Base-by-base conservation (phyloP, 2,797 vertebrate genomes). In the Rhinichthys osculus region DNA sequence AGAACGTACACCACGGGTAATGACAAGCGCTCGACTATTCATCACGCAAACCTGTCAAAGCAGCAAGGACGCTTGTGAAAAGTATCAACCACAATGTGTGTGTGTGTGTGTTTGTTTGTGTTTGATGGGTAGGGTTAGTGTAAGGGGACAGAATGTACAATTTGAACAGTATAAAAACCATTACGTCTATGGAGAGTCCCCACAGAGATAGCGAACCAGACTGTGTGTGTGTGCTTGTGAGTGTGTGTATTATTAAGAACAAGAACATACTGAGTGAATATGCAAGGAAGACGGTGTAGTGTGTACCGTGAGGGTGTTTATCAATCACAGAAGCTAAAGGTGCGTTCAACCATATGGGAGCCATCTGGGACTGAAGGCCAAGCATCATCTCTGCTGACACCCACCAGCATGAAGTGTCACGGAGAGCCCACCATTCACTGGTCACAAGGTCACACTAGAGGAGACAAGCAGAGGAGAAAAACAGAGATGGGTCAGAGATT, bases 361-460 rank as follows among this genome's bases (percentile, higher is more conserved):
- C 76, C 86, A 87, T 84, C 86, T 83, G 86, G 76, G 38, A 66
- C 70, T 74, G 82, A 87, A 87, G 82, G 73, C 86, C 81, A n/a
- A 74, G 40, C 76, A 40, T 38, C 16, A 73, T 73, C 38, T 73
- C 33, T 17, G 54, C 73, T 87, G 86, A 84, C 76, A 80, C 47
- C 23, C 76, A 57, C 76, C 81, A 73, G 74, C 67, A 30, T 33
- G 59, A 66, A 11, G 70, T 69, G 74, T 72, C 86, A 74, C 30
- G 19, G 54, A 14, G 47, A 79, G 69, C 54, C 69, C 76, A 73
- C 67, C 57, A 27, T 57, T 30, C 82, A 44, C 72, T 38, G 74
- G 81, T 73, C 85, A 87, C 76, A 87, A 73, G 86, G 86, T 79
- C 76, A 57, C 70, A 59, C 57, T 47, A n/a, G 17, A 54, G 13